Percentiles rank a stretch among this genome's conserved stretches.
Conservation (phyloP, 2,888 invertebrate species). For the Pterostichus niger region DNA sequence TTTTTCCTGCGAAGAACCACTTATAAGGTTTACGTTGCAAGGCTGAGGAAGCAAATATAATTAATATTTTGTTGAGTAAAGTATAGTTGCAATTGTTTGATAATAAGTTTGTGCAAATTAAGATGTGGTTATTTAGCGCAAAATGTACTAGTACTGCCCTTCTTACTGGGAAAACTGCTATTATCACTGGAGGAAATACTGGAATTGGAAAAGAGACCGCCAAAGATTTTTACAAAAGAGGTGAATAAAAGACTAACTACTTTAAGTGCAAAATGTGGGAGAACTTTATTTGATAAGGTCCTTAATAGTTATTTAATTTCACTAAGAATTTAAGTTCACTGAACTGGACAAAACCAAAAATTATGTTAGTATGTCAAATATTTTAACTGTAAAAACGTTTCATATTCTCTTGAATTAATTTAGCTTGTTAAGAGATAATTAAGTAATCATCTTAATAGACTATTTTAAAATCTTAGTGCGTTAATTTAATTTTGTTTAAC, state of each 20-base stretch:
- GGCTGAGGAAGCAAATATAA: constrained; percentile 22
- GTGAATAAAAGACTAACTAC: constrained; percentile 70
- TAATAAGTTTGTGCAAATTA: background rate
- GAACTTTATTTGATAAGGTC: background rate
- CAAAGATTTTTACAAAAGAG: constrained; percentile 71
- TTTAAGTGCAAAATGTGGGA: background rate
- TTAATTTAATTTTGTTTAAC: background rate
- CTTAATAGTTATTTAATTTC: constrained; percentile 8
- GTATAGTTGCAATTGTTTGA: background rate
- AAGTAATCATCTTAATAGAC: background rate
- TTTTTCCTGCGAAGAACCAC: constrained; percentile 4
- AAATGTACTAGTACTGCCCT: constrained; percentile 56
- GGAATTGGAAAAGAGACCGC: constrained; percentile 74
- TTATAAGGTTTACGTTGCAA: constrained; percentile 5
- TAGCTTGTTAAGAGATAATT: constrained; percentile 8
- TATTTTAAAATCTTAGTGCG: background rate
- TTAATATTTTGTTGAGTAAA: background rate
- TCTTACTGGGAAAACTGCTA: constrained; percentile 68
- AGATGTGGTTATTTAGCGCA: constrained; percentile 59
- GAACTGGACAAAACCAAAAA: background rate
- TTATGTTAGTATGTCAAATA: constrained; percentile 7
- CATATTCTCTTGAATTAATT: background rate
- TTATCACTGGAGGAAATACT: constrained; percentile 77
- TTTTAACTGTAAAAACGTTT: constrained; percentile 15
- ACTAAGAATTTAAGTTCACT: background rate